Base-by-base conservation (phyloP, 30 jellyfish, hydroid and myxozoan genomes). In the Phacellophora camtschatica region DNA sequence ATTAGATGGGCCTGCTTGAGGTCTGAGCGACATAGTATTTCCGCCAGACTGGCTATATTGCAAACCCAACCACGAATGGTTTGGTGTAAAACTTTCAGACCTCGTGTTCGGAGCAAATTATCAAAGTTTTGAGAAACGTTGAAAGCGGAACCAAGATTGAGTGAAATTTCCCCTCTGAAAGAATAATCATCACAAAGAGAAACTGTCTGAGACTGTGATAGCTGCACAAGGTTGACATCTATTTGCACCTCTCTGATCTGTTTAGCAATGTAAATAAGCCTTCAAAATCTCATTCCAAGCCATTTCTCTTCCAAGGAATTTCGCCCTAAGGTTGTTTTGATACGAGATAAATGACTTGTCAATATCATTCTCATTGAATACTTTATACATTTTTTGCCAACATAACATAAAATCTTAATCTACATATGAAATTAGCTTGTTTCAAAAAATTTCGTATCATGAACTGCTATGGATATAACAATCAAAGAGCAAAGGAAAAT, bases 211-310 rank as follows among this genome's bases (percentile, higher is more conserved):
- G 81, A 66, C 66, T 66, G 81, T 66, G 66, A 30, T 66, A 24
- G 81, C 67, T 66, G 27, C 81, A 66, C 30, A 66, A 66, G 66
- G 81, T 66, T 66, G 66, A 9, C 81, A 66, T 66, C 81, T 30
- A 28, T 66, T 30, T 66, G 66, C 81, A 16, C 74, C 74, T 66
- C 71, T 37, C 81, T 61, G 34, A 61, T 61, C 54, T 61, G 76
- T 61, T 61, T 61, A 10, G 54, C 76, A 61, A 61, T 25, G 62
- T 16, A 61, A 61, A 61, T 61, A 61, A 19, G 76, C 76, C 76
- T 61, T 61, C 54, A 59, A 16, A 61, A 29, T 61, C 20, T 61
- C 54, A 29, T 61, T 29, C 76, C 76, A 61, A 19, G 76, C 27
- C 76, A 61, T 9, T 61, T 61, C 76, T 29, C 76, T 61, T 61